Percentiles rank a stretch among this genome's conserved stretches.
phyloP scores from a whole-genome alignment of 2,113 vertebrate genomes.

The Falco punctatus region DNA sequence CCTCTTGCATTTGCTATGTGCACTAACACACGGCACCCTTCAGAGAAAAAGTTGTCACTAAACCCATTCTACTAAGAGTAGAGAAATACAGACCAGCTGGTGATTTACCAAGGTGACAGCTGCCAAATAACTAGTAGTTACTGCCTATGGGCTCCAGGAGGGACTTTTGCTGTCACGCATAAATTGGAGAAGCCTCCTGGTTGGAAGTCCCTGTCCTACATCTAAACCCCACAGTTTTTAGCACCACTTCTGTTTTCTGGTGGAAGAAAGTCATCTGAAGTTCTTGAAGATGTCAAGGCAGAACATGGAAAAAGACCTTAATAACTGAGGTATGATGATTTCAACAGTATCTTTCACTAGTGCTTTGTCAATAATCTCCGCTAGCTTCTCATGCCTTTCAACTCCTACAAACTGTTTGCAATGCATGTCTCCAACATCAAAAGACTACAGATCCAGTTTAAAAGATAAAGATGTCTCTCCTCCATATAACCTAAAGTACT shows the following conservation, averaged over 20 bases:
- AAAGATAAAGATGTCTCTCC: background rate
- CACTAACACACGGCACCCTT: background rate
- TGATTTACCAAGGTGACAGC: background rate
- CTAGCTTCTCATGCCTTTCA: background rate
- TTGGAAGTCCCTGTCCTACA: background rate
- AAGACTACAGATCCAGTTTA: background rate
- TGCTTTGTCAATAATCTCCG: background rate
- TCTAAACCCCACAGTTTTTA: background rate
- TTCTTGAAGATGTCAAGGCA: background rate
- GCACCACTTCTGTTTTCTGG: background rate
- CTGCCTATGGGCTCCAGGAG: background rate
- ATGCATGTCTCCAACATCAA: background rate
- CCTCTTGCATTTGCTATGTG: background rate
- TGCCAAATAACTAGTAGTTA: background rate
- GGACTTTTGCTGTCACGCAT: background rate
- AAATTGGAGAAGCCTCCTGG: background rate
- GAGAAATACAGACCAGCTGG: background rate
- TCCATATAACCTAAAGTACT: background rate
- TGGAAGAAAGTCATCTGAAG: background rate
- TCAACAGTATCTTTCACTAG: background rate
- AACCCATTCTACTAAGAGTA: background rate
- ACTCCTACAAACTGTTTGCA: background rate
- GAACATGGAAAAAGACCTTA: background rate
- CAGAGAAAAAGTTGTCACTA: background rate
- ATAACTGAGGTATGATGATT: rapidly evolving